phyloP scores from a whole-genome alignment of 2,888 invertebrate species.

The Notocelia uddmanniana region DNA sequence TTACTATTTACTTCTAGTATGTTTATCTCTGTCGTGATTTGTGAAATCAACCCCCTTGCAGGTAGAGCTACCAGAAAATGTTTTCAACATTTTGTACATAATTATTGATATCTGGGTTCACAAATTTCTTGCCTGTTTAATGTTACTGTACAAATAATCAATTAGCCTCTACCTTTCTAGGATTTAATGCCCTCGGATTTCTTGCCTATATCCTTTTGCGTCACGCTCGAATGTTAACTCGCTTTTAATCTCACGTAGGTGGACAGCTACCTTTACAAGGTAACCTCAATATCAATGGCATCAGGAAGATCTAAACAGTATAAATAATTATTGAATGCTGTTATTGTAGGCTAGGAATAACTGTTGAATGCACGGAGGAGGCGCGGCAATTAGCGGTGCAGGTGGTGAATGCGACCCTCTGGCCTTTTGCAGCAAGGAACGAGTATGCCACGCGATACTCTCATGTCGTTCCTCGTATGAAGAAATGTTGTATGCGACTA shows the following conservation, averaged over 20 bases:
- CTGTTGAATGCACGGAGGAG: slow-evolving; percentile 71
- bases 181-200: slow-evolving; percentile 22
- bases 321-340: slow-evolving; percentile 63
- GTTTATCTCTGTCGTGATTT: no score
- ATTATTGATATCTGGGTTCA: background rate
- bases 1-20: background rate
- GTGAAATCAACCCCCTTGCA: no score
- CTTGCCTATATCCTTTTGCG: slow-evolving; percentile 39
- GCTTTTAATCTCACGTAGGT: slow-evolving; percentile 40
- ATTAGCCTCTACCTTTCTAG: slow-evolving; percentile 19
- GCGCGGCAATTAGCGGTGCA: slow-evolving; percentile 81
- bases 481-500: slow-evolving; percentile 16
- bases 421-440: slow-evolving; percentile 60
- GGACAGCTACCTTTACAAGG: slow-evolving; percentile 39
- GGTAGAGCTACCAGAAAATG: no score
- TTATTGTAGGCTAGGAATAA: slow-evolving; percentile 70
- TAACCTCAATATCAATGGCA: slow-evolving; percentile 51
- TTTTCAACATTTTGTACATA: no score
- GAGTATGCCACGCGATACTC: slow-evolving; percentile 38
- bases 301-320: slow-evolving; percentile 60
- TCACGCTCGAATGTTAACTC: slow-evolving; percentile 27
- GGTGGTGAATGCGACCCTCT: slow-evolving; percentile 80
- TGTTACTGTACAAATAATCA: slow-evolving; percentile 21
- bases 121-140: slow-evolving; percentile 3
- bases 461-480: background rate